Conservation (phyloP, 2,113 vertebrate species). For the Xenopus laevis region DNA sequence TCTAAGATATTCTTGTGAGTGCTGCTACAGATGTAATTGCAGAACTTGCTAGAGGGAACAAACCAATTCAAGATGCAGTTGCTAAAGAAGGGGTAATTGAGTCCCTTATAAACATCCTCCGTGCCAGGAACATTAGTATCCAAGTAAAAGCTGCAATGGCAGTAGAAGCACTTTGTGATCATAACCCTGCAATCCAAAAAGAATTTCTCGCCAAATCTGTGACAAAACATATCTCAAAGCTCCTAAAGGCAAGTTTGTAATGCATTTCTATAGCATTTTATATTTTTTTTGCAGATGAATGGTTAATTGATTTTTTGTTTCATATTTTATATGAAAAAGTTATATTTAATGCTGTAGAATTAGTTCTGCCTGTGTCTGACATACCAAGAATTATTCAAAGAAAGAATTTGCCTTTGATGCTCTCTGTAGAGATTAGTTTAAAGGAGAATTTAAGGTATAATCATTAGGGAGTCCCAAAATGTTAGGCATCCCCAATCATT, state of each 20-base stretch:
- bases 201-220: conserved; percentile 59
- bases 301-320: too few species aligned
- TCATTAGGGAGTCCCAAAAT: too few species aligned
- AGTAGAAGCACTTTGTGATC: conserved; percentile 61
- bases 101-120: conserved; percentile 60
- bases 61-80: conserved; percentile 60
- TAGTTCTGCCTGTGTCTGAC: too few species aligned
- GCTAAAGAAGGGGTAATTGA: conserved; percentile 53
- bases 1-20: conserved; percentile 60
- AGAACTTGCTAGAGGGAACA: conserved; percentile 60
- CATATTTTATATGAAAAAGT: too few species aligned
- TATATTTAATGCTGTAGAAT: too few species aligned
- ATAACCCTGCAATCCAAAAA: conserved; percentile 62
- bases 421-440: too few species aligned
- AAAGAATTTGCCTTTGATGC: too few species aligned
- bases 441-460: too few species aligned
- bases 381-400: too few species aligned
- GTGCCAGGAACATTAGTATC: conserved; percentile 55
- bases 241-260: conserved; percentile 63
- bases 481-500: too few species aligned
- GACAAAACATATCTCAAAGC: conserved; percentile 61
- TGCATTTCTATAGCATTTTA: background rate
- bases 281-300: too few species aligned
- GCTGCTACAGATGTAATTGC: conserved; percentile 62
- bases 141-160: conserved; percentile 67